Evolutionary conservation across 2,888 invertebrate genomes (phyloP).

Genomic region (Lasioglossum lativentre): DNA sequence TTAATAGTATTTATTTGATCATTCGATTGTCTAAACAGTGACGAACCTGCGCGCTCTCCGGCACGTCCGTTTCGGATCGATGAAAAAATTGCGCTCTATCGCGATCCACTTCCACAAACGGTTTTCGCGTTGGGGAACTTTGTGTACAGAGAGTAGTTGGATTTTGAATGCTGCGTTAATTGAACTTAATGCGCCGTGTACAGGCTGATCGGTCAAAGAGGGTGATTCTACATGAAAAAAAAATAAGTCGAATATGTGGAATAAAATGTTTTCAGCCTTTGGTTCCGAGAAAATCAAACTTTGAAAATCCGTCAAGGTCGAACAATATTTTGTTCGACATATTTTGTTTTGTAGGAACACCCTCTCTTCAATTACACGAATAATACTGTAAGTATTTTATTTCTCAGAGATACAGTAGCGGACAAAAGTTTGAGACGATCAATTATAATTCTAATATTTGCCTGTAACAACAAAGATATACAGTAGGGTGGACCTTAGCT

Average conservation of each 20-base stretch:
- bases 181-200: neutral
- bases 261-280: neutral
- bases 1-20: neutral
- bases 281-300: too few species aligned
- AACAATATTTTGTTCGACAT: too few species aligned
- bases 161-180: neutral
- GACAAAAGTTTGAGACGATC: too few species aligned
- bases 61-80: neutral
- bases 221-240: neutral
- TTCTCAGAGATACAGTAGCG: too few species aligned
- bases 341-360: too few species aligned
- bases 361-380: too few species aligned
- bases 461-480: too few species aligned
- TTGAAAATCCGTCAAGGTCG: too few species aligned
- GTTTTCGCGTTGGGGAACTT: neutral
- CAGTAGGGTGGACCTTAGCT: too few species aligned
- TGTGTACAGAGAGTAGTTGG: neutral
- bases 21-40: neutral
- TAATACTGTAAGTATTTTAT: too few species aligned
- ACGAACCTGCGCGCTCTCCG: neutral
- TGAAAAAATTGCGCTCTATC: neutral
- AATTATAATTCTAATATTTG: too few species aligned
- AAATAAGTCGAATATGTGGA: neutral
- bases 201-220: neutral
- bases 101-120: neutral